These are phyloP conservation scores for Brachyistius frenatus DNA, from an alignment of 2,113 vertebrate species.

Conservation along the genomic window DNA sequence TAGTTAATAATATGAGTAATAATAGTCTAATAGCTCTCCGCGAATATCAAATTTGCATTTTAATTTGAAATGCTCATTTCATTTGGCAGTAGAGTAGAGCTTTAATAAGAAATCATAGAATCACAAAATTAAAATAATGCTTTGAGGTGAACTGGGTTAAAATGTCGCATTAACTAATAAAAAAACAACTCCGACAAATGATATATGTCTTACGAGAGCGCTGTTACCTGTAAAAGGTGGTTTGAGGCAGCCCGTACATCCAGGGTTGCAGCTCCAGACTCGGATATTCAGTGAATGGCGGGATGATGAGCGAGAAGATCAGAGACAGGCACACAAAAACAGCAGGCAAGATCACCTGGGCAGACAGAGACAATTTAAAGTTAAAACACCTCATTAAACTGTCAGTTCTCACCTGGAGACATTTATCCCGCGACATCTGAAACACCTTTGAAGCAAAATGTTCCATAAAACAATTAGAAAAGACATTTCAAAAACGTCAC, in stretches of 20 bases:
- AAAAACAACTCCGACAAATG: neutral
- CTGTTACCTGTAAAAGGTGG: slow-evolving; percentile 93
- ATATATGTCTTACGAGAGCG: neutral
- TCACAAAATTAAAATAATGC: no score
- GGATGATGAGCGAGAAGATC: slow-evolving; percentile 95
- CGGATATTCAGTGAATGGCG: slow-evolving; percentile 94
- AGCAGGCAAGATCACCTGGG: slow-evolving; percentile 93
- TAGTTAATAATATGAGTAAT: no score
- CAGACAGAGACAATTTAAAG: slow-evolving; percentile 16
- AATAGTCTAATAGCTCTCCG: no score
- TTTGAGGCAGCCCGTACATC: slow-evolving; percentile 94
- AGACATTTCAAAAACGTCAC: neutral
- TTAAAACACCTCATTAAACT: neutral
- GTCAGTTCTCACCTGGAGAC: neutral
- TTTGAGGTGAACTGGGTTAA: no score
- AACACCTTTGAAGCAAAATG: neutral
- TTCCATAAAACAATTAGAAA: neutral
- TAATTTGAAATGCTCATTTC: no score
- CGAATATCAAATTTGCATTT: no score
- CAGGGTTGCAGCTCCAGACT: slow-evolving; percentile 95
- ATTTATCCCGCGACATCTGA: slow-evolving; percentile 7
- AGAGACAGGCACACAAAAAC: slow-evolving; percentile 95
- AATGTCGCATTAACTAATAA: no score
- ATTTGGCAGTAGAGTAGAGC: no score
- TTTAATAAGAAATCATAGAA: no score